Evolutionary conservation across 2,797 vertebrate species (phyloP), one percentile per base, ranked within the genome.

Genomic region (Scolopax bukidnonensis): DNA sequence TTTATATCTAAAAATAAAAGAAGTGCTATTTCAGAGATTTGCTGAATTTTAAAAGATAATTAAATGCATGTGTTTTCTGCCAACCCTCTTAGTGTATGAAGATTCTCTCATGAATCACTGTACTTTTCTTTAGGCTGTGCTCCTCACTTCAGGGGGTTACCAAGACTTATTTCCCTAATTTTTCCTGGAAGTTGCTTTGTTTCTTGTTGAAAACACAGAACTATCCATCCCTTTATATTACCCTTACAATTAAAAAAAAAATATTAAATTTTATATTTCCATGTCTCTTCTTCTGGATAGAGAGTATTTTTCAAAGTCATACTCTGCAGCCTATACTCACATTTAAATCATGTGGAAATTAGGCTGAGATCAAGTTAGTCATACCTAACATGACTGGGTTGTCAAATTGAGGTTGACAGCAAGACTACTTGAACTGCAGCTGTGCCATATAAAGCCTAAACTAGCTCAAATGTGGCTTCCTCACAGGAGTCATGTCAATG

Each of bases 31-130:
- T 86, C 54, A 82, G 70, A 70, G 59, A 93, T 87, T 83, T 91
- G 78, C 43, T 90, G 68, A 95, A 89, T 96, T 90, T 81, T 67
- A 32, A 67, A 48, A 79, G 32, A 36, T 74, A 70, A 79, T 84
- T 93, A 94, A 95, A 93, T 81, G 70, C 47, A 56, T 64, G 36
- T 74, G 36, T 56, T 90, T 76, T 82, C 84, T 96, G 80, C 76
- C 78, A 96, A 11, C 7, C 27, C 16, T 32, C 77, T 96, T 80
- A 85, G 9, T 33, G 59, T 80, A 68, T 76, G 47, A 92, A 56
- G 51, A 41, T 69, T 56, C 43, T 93, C 21, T 78, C 43, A 68
- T 45, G 53, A 93, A 87, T 86, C 56, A 54, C 63, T 65, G 10
- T 60, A 61, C 59, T 61, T 89, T 86, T 75, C 77, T 90, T 90